Percentiles rank a stretch among this genome's conserved stretches.
Conservation (phyloP, 2,888 invertebrate genomes). For the Philaethria dido region DNA sequence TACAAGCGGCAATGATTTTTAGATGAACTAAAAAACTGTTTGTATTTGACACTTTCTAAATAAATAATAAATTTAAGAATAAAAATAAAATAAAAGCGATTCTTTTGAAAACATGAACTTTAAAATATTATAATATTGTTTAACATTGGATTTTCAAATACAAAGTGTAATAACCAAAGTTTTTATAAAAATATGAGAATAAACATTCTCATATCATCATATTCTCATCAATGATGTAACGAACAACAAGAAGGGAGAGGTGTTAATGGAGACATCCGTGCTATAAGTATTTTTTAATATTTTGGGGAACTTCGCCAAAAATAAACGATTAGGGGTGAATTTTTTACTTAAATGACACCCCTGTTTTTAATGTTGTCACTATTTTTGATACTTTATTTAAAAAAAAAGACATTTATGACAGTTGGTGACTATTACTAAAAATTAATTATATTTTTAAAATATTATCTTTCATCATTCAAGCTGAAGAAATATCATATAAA, state of each 20-base stretch:
- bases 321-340: conserved; percentile 65
- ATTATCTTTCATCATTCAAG: neutral
- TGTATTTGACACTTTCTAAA: too few relatives aligned
- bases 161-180: neutral
- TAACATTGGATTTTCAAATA: neutral
- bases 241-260: conserved; percentile 56
- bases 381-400: conserved; percentile 43
- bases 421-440: neutral
- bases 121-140: neutral
- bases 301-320: conserved; percentile 73
- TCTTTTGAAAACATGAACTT: neutral
- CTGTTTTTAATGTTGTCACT: conserved; percentile 50
- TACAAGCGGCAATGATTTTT: too few relatives aligned
- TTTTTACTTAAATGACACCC: conserved; percentile 54
- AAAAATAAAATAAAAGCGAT: too few relatives aligned
- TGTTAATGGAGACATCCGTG: conserved; percentile 80
- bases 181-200: conserved; percentile 14
- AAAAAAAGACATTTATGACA: conserved; percentile 5
- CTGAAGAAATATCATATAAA: too few relatives aligned
- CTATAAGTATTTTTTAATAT: conserved; percentile 80
- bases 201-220: conserved; percentile 62
- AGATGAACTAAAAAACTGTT: too few relatives aligned
- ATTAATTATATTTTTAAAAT: neutral
- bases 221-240: conserved; percentile 50
- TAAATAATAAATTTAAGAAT: too few relatives aligned